Evolutionary conservation across 2,797 vertebrate genomes (phyloP).

Genomic region (Apogon talboti): DNA sequence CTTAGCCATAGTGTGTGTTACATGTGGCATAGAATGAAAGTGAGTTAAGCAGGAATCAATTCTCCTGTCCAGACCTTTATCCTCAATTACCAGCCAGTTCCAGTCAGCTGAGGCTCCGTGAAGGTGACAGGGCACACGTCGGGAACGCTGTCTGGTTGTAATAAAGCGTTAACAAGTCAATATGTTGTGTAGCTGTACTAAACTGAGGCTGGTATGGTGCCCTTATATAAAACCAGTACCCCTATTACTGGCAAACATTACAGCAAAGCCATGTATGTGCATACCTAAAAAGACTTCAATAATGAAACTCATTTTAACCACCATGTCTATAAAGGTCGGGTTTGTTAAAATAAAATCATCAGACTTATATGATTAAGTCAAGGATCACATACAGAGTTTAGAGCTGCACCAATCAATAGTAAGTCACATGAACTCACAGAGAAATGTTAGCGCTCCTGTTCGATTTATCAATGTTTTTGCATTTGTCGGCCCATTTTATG

Average conservation of each 20-base stretch:
- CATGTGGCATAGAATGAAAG: conserved; percentile 36
- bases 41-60: conserved; percentile 52
- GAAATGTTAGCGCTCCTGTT: no score
- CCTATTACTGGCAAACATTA: conserved; percentile 8
- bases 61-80: conserved; percentile 30
- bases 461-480: not conserved
- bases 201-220: not conserved
- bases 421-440: not conserved
- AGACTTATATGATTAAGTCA: not conserved
- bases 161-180: conserved; percentile 38
- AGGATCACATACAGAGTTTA: not conserved
- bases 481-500: not conserved
- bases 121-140: conserved; percentile 56
- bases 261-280: no score
- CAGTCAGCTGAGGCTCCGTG: conserved; percentile 39
- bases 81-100: conserved; percentile 54
- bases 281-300: no score
- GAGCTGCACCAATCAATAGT: not conserved
- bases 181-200: conserved; percentile 3
- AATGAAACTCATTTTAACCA: no score
- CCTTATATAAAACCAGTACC: not conserved
- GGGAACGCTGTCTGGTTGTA: conserved; percentile 28
- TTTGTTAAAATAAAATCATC: not conserved
- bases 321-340: not conserved
- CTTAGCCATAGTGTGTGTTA: conserved; percentile 53